Evolutionary conservation across 2,113 vertebrate species (phyloP).

Genomic region (Hydropotes inermis): DNA sequence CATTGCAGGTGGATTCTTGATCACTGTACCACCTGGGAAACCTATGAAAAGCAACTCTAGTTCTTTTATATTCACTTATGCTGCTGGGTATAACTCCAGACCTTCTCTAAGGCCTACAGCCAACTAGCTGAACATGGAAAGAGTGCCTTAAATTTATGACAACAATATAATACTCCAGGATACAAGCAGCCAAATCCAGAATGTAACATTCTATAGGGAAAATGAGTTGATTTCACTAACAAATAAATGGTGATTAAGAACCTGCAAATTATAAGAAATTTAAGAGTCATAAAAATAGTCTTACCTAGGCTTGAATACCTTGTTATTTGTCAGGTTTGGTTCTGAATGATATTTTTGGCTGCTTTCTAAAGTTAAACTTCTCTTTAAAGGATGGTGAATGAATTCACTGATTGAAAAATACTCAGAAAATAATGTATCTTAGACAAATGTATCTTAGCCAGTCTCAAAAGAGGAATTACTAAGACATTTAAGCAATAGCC

Average conservation of each 20-base stretch:
- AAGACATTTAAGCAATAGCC: conserved; percentile 16
- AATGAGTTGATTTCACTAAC: background rate
- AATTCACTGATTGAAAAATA: conserved; percentile 38
- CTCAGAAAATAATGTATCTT: conserved; percentile 24
- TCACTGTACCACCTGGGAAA: background rate
- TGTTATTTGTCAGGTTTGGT: conserved; percentile 4
- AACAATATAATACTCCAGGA: background rate
- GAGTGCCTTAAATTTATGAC: background rate
- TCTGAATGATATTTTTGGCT: conserved; percentile 47
- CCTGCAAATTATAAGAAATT: background rate
- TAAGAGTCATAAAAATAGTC: background rate
- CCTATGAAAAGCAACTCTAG: background rate
- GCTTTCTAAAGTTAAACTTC: conserved; percentile 53
- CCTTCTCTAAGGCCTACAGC: background rate
- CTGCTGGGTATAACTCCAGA: background rate
- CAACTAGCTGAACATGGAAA: background rate
- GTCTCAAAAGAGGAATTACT: conserved; percentile 46
- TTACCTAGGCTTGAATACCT: background rate
- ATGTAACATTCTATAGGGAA: background rate
- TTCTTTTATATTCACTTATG: background rate
- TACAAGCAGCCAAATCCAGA: background rate
- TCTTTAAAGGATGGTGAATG: conserved; percentile 18
- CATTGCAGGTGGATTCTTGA: background rate
- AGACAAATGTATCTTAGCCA: background rate
- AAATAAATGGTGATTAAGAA: background rate